Percentiles rank a stretch among this genome's conserved stretches.
These are phyloP conservation scores for Agonopterix subpropinquella DNA, from an alignment of 2,888 invertebrate genomes.

Conservation along the genomic window DNA sequence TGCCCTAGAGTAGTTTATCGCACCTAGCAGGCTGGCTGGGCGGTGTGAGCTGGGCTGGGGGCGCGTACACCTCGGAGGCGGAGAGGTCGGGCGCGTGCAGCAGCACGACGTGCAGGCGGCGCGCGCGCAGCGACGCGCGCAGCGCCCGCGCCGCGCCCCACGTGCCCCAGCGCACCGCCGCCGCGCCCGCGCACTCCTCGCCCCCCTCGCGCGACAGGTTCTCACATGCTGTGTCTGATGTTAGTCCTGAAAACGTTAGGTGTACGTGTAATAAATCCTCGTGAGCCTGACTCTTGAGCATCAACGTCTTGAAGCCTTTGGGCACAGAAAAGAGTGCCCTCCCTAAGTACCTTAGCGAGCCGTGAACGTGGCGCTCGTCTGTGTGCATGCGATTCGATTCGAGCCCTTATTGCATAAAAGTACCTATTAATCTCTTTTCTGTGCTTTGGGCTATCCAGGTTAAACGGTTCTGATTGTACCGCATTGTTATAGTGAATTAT, in stretches of 20 bases:
- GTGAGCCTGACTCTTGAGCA: no score
- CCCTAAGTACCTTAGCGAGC: no score
- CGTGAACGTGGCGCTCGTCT: no score
- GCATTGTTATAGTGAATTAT: no score
- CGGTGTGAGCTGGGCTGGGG: slow-evolving; percentile 67
- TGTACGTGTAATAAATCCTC: no score
- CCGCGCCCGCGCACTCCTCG: slow-evolving; percentile 52
- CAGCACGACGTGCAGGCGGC: slow-evolving; percentile 83
- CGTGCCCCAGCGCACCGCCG: slow-evolving; percentile 83
- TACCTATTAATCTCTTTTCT: no score
- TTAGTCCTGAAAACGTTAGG: slow-evolving; percentile 38
- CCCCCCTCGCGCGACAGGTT: slow-evolving; percentile 41
- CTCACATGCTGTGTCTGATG: slow-evolving; percentile 67
- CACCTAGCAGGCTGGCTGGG: slow-evolving; percentile 64
- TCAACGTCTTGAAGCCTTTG: background rate
- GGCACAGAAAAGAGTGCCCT: no score
- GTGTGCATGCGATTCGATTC: no score
- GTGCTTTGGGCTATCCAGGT: no score
- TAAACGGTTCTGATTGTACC: no score
- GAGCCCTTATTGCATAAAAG: no score
- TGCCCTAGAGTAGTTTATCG: no score
- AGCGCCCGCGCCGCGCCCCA: slow-evolving; percentile 87
- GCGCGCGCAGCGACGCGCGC: slow-evolving; percentile 80
- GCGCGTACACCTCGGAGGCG: slow-evolving; percentile 79
- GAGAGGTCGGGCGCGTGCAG: slow-evolving; percentile 82